Percentiles rank a stretch among this genome's conserved stretches.
These are phyloP conservation scores for Eupithecia vulgata DNA, from an alignment of 2,888 invertebrate genomes.

Conservation along the genomic window DNA sequence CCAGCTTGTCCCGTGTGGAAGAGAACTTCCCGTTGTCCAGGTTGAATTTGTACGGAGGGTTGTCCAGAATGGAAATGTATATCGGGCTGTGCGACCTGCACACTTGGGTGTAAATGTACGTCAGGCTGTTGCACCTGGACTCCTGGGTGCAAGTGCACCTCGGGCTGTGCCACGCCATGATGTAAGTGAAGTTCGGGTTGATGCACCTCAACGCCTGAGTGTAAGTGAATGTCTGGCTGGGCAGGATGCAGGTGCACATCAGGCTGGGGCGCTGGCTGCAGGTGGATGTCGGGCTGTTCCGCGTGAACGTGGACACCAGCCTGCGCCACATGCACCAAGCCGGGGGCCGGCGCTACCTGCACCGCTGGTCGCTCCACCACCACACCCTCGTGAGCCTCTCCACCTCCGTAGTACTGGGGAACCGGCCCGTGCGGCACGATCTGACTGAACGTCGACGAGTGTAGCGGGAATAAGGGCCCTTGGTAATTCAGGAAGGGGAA, in stretches of 20 bases:
- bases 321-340: slow-evolving; percentile 47
- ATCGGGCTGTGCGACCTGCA: slow-evolving; percentile 40
- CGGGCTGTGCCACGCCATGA: slow-evolving; percentile 33
- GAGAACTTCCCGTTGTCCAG: slow-evolving; percentile 37
- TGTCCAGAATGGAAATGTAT: slow-evolving; percentile 34
- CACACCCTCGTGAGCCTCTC: slow-evolving; percentile 50
- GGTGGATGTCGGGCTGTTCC: slow-evolving; percentile 46
- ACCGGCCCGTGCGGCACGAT: slow-evolving; percentile 63
- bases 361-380: slow-evolving; percentile 56
- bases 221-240: slow-evolving; percentile 24
- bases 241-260: slow-evolving; percentile 18
- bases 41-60: slow-evolving; percentile 34
- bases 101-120: slow-evolving; percentile 41
- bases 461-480: slow-evolving; percentile 56
- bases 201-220: slow-evolving; percentile 36
- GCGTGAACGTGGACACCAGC: slow-evolving; percentile 45
- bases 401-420: slow-evolving; percentile 48
- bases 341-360: slow-evolving; percentile 54
- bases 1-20: slow-evolving; percentile 35
- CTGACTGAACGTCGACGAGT: slow-evolving; percentile 48
- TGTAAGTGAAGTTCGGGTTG: slow-evolving; percentile 33
- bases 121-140: slow-evolving; percentile 39
- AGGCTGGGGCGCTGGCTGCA: slow-evolving; percentile 38
- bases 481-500: slow-evolving; percentile 72
- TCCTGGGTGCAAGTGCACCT: slow-evolving; percentile 39